Conservation (phyloP, 2,888 invertebrate species). For the Drosophila diplacantha region DNA sequence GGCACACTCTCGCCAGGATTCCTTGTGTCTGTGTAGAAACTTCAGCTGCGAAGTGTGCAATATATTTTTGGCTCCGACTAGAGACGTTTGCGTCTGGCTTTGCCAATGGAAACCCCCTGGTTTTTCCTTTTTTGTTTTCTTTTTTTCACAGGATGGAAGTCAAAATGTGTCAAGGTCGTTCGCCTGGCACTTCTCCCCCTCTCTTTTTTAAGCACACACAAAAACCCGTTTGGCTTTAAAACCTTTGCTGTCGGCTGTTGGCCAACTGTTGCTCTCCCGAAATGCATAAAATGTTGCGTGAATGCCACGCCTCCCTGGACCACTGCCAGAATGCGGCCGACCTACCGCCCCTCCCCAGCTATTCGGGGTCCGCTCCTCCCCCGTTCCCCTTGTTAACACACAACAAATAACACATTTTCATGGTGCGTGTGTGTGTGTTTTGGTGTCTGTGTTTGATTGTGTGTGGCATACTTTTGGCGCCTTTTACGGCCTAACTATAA, state of each 20-base stretch:
- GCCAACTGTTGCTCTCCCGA: conserved; percentile 59
- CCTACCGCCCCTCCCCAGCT: background rate
- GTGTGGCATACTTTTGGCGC: conserved; percentile 62
- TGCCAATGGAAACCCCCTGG: conserved; percentile 16
- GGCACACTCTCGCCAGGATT: conserved; percentile 18
- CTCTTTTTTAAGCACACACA: conserved; percentile 44
- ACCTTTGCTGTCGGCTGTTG: conserved; percentile 32
- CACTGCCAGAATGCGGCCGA: conserved; percentile 39
- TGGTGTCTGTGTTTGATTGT: conserved; percentile 15
- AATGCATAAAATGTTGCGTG: conserved; percentile 59
- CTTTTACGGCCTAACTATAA: conserved; percentile 59
- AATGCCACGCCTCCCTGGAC: conserved; percentile 30
- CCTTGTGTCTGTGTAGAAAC: conserved; percentile 45
- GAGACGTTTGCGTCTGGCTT: conserved; percentile 44
- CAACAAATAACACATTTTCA: conserved; percentile 63
- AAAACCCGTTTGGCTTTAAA: conserved; percentile 51
- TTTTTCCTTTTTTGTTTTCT: background rate
- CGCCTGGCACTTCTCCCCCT: conserved; percentile 37
- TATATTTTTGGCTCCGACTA: conserved; percentile 68
- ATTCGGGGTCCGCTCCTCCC: conserved; percentile 6
- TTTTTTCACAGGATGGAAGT: conserved; percentile 9
- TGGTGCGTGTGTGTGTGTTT: conserved; percentile 28
- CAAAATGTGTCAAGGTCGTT: conserved; percentile 64
- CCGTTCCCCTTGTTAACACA: conserved; percentile 56
- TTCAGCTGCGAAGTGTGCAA: conserved; percentile 66